phyloP scores from a whole-genome alignment of 2,888 invertebrate genomes.

The Charanyca ferruginea region DNA sequence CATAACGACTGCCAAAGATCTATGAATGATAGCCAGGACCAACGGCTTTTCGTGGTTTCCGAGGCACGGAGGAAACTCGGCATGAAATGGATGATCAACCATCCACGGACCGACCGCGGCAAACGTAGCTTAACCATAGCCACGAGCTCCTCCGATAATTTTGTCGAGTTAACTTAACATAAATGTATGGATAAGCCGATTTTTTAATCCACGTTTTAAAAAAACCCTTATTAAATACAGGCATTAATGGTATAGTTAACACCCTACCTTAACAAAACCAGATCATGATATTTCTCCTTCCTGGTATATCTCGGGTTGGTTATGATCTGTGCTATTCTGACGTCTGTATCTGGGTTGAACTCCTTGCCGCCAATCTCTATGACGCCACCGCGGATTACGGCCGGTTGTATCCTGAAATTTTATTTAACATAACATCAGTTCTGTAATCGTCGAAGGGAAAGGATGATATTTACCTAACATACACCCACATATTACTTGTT shows the following conservation, averaged over 20 bases:
- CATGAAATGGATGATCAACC: too few species aligned
- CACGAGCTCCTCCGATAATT: too few species aligned
- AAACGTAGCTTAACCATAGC: too few species aligned
- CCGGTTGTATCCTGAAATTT: conserved; percentile 78
- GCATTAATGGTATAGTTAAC: not conserved
- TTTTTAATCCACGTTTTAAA: too few species aligned
- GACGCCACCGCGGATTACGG: conserved; percentile 80
- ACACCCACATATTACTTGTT: not conserved
- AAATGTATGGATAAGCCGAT: too few species aligned
- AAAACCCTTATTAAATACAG: not conserved
- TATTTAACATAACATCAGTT: not conserved
- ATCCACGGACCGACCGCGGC: too few species aligned
- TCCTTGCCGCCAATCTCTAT: conserved; percentile 72
- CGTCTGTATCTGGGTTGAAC: conserved; percentile 76
- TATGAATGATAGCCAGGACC: too few species aligned
- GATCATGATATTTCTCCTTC: conserved; percentile 83
- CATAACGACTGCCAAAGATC: too few species aligned
- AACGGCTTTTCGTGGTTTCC: too few species aligned
- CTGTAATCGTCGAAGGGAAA: not conserved
- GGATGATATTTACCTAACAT: not conserved
- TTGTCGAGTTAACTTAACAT: too few species aligned
- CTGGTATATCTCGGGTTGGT: conserved; percentile 79
- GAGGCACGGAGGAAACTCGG: too few species aligned
- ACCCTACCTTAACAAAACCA: conserved; percentile 83
- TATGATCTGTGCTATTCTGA: conserved; percentile 73